These are phyloP conservation scores for Ostrea denselamellosa DNA, from an alignment of 1,140 invertebrate species.

Conservation along the genomic window DNA sequence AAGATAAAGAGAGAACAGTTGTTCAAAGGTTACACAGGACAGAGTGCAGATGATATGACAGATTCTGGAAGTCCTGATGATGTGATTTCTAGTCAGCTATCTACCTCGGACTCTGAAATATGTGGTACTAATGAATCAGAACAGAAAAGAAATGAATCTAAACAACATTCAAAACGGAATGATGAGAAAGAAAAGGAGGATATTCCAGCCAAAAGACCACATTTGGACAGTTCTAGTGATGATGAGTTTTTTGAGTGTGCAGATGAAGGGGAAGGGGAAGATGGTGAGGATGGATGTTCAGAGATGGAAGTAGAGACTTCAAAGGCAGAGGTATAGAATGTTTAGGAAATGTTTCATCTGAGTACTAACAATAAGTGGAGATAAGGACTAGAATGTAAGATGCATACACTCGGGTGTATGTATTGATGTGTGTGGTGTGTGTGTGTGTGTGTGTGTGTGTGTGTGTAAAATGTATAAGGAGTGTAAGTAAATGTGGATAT, in stretches of 20 bases:
- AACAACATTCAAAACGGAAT: neutral
- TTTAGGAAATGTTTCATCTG: too few species aligned
- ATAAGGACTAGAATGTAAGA: too few species aligned
- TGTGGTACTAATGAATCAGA: neutral
- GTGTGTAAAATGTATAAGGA: too few species aligned
- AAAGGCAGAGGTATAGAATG: neutral
- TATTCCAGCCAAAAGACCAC: constrained; percentile 18
- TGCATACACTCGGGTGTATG: too few species aligned
- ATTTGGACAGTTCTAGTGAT: constrained; percentile 67
- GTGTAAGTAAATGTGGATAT: too few species aligned
- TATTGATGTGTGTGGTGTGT: too few species aligned
- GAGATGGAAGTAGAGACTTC: constrained; percentile 18
- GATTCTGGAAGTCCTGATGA: neutral
- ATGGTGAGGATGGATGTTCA: constrained; percentile 35
- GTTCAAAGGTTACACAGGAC: constrained; percentile 63
- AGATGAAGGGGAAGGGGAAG: constrained; percentile 54
- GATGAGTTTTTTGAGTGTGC: constrained; percentile 91
- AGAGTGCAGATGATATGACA: constrained; percentile 1
- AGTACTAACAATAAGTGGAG: too few species aligned
- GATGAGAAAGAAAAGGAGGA: neutral
- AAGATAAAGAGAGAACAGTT: constrained; percentile 81
- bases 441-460: too few species aligned
- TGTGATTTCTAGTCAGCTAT: neutral
- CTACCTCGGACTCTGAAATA: constrained; percentile 28
- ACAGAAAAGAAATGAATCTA: neutral